Percentiles rank a stretch among this genome's conserved stretches.
Conservation (phyloP, 2,888 invertebrate genomes). For the Aphelenchoides bicaudatus region DNA sequence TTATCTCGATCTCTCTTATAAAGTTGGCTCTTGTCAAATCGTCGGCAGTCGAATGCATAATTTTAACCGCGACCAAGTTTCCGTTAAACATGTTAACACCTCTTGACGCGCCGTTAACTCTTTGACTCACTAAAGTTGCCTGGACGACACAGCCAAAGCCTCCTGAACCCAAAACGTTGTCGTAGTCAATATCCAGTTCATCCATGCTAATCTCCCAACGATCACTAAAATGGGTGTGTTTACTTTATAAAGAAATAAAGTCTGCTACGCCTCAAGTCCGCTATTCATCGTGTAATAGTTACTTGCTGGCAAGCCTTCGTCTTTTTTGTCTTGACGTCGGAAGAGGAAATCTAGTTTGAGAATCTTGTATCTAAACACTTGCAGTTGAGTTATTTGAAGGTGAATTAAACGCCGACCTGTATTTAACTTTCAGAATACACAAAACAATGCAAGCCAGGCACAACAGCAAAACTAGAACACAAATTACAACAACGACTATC, state of each 20-base stretch:
- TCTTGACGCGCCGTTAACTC: neutral
- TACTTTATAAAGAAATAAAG: neutral
- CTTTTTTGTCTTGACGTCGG: constrained; percentile 1
- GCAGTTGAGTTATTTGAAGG: no score
- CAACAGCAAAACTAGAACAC: neutral
- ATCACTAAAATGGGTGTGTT: neutral
- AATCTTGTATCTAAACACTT: no score
- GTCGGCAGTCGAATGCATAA: constrained; percentile 12
- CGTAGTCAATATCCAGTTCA: neutral
- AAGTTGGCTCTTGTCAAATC: constrained; percentile 6
- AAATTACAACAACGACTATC: constrained; percentile 1
- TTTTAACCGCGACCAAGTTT: constrained; percentile 6
- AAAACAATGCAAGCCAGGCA: constrained; percentile 6
- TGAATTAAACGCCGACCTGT: neutral
- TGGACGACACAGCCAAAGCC: constrained; percentile 9
- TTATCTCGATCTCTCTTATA: constrained; percentile 7
- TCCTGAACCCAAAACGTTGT: constrained; percentile 4
- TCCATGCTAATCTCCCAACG: neutral
- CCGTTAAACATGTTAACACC: constrained; percentile 10
- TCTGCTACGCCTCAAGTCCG: neutral
- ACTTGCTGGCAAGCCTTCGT: constrained; percentile 1
- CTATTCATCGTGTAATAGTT: constrained; percentile 12
- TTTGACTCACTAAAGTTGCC: neutral
- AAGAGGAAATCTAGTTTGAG: no score
- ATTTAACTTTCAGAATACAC: constrained; percentile 15